Base-by-base conservation (phyloP, 1,140 invertebrate species). In the Amyelois transitella region DNA sequence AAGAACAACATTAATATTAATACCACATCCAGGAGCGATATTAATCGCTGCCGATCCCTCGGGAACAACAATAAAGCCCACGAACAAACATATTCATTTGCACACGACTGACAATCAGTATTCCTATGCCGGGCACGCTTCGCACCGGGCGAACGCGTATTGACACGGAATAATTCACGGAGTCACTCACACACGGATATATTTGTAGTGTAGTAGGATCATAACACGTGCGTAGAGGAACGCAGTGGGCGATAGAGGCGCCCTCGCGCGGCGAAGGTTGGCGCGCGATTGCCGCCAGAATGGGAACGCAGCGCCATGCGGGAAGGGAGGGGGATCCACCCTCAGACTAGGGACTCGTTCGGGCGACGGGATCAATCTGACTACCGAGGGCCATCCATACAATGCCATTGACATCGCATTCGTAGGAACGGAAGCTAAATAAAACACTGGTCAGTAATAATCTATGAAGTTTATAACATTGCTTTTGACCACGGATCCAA, bases 241-340 rank as follows among this genome's bases (percentile, higher is more conserved):
- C 69, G 65, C 63, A 63, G 48, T 58, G 51, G 53, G 55, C 66
- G 69, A 58, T 44, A 45, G 60, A 53, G 55, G 65, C 81, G 76
- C 77, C 79, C 78, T 83, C 80, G 59, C 81, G 70, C 84, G 78
- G 74, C 84, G 56, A 60, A 74, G 75, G 77, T 72, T 74, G 69
- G 80, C 78, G 84, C 80, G 78, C 81, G 77, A 81, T 76, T 87
- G 84, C 77, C 69, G 75, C 66, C 62, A 50, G 57, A 56, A 47
- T 32, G 50, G 50, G 44, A 55, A 44, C 65, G 67, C 59, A 51
- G 53, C 57, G 60, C 10, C 19, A 25, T 54, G 61, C 64, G 69
- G 72, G 62, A 59, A 69, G 73, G 75, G 70, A 56, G 64, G 75
- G 73, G 76, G 71, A 66, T 68, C 73, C 75, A 78, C 76, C 78